Evolutionary conservation across 1,140 invertebrate genomes (phyloP).

Genomic region (Pogonognathellus flavescens): DNA sequence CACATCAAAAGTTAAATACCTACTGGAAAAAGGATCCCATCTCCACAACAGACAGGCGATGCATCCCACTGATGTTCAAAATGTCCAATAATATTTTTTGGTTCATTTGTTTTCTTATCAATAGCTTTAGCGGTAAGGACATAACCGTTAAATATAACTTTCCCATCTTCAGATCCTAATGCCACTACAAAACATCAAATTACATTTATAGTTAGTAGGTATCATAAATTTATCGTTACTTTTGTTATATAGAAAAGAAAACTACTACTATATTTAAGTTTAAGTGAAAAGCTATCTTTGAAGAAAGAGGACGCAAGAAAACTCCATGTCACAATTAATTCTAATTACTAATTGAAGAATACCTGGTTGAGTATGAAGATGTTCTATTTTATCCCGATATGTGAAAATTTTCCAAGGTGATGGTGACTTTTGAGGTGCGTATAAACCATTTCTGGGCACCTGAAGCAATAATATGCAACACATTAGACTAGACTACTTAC

Average conservation of each 20-base stretch:
- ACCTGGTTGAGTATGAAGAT: slow-evolving; percentile 48
- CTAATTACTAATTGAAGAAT: neutral
- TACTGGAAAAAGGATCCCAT: neutral
- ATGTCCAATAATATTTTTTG: slow-evolving; percentile 20
- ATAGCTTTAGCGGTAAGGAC: neutral
- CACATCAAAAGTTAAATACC: too few relatives aligned
- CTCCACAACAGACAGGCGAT: slow-evolving; percentile 25
- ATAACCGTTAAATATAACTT: neutral
- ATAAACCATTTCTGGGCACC: slow-evolving; percentile 25
- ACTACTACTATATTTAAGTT: too few relatives aligned
- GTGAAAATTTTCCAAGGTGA: slow-evolving; percentile 54
- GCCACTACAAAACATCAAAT: slow-evolving; percentile 39
- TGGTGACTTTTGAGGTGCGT: neutral
- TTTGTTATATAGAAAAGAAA: too few relatives aligned
- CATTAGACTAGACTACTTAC: too few relatives aligned
- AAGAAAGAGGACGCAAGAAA: too few relatives aligned
- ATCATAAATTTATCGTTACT: too few relatives aligned
- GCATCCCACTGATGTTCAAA: slow-evolving; percentile 55
- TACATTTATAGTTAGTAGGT: too few relatives aligned
- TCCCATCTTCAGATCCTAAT: slow-evolving; percentile 5
- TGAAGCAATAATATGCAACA: neutral
- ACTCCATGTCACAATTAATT: too few relatives aligned
- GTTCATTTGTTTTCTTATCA: neutral
- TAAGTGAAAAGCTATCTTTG: too few relatives aligned
- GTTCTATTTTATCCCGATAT: neutral